Evolutionary conservation across 2,888 invertebrate species (phyloP).

Genomic region (Encarsia formosa): DNA sequence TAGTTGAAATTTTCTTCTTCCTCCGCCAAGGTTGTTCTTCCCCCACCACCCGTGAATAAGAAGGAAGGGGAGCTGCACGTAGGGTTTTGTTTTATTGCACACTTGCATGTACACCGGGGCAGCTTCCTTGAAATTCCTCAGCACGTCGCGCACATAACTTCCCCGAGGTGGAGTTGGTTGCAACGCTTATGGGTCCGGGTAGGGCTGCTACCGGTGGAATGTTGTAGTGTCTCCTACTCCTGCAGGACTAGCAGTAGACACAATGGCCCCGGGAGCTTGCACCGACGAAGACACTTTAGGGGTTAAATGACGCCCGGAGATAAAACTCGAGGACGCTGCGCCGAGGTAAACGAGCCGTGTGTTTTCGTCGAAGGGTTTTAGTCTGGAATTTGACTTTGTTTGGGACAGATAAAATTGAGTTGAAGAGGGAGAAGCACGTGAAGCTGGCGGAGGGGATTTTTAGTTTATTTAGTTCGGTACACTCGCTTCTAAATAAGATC

Average conservation of each 20-base stretch:
- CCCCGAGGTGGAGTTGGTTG: not conserved
- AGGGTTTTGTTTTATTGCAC: conserved; percentile 16
- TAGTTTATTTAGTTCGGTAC: too few species aligned
- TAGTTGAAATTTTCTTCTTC: too few species aligned
- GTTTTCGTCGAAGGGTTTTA: conserved; percentile 2
- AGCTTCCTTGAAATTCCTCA: conserved; percentile 17
- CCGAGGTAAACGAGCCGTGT: conserved; percentile 8
- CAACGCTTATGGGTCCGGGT: conserved; percentile 18
- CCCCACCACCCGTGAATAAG: not conserved
- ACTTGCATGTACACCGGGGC: too few species aligned
- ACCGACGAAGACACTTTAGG: conserved; percentile 19
- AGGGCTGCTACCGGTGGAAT: conserved; percentile 21
- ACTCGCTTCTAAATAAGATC: too few species aligned
- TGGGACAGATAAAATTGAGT: too few species aligned
- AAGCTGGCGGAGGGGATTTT: too few species aligned
- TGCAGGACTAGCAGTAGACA: too few species aligned
- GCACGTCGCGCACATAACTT: conserved; percentile 27
- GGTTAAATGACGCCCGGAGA: conserved; percentile 12
- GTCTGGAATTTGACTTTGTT: conserved; percentile 17
- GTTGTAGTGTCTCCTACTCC: not conserved
- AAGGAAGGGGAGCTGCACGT: not conserved
- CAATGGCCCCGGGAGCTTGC: conserved; percentile 5
- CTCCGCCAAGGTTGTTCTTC: not conserved
- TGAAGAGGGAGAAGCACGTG: too few species aligned
- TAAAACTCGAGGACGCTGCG: conserved; percentile 14